A percentile compares a stretch with the other conserved stretches of the same genome.
These are phyloP conservation scores for Naso thynnoides DNA, from an alignment of 2,797 vertebrate species.

Conservation along the genomic window DNA sequence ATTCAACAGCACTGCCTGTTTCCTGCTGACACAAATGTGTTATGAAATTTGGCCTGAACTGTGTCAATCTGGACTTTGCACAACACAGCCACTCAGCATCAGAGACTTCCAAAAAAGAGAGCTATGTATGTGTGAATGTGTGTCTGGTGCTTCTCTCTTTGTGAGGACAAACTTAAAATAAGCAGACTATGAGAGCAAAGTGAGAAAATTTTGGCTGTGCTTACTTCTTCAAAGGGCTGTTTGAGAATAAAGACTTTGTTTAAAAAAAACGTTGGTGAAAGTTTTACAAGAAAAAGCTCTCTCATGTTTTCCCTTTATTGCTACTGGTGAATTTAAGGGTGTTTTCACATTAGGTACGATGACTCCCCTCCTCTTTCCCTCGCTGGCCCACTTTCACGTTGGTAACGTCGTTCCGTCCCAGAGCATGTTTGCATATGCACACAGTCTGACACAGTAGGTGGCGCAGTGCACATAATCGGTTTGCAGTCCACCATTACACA, in stretches of 20 bases:
- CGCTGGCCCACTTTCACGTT: no score
- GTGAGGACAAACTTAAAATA: background rate
- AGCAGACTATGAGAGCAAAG: conserved; percentile 9
- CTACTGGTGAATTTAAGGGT: background rate
- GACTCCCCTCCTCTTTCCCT: no score
- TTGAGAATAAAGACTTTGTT: background rate
- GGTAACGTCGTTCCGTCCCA: no score
- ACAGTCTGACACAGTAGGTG: no score
- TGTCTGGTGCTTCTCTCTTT: background rate
- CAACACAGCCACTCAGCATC: conserved; percentile 31
- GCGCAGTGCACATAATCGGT: no score
- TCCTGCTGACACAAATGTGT: conserved; percentile 50
- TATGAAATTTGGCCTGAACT: conserved; percentile 49
- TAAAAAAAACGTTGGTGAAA: background rate
- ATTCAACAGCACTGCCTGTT: conserved; percentile 47
- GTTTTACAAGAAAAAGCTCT: background rate
- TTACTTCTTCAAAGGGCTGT: conserved; percentile 6
- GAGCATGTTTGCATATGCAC: no score
- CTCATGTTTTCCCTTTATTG: conserved; percentile 8
- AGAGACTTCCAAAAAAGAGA: conserved; percentile 14
- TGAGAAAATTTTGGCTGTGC: background rate
- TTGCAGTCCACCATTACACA: no score
- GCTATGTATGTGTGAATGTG: background rate
- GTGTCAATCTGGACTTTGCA: conserved; percentile 38
- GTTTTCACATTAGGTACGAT: no score